A percentile compares a stretch with the other conserved stretches of the same genome.
Evolutionary conservation across 2,888 invertebrate genomes (phyloP).

Genomic region (Hipparchia sbordonii): DNA sequence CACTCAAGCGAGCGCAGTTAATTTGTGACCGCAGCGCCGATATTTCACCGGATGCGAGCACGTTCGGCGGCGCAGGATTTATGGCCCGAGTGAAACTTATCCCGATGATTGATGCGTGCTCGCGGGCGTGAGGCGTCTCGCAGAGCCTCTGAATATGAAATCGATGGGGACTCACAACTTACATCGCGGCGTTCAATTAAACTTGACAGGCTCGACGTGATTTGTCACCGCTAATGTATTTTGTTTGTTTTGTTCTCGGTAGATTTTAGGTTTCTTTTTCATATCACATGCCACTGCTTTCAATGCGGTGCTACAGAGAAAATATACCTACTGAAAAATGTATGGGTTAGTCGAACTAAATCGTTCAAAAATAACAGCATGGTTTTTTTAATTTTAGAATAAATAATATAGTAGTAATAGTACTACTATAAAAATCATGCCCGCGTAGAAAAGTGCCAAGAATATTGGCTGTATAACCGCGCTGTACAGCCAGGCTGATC

Average conservation of each 20-base stretch:
- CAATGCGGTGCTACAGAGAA: too few relatives aligned
- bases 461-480: too few relatives aligned
- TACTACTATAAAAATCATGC: too few relatives aligned
- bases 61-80: slow-evolving; percentile 22
- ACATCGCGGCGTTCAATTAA: slow-evolving; percentile 29
- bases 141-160: too few relatives aligned
- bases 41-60: slow-evolving; percentile 1
- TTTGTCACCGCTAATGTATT: slow-evolving; percentile 28
- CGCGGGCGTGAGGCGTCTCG: background rate
- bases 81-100: slow-evolving; percentile 29
- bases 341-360: too few relatives aligned
- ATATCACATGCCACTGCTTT: too few relatives aligned
- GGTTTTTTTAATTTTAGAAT: too few relatives aligned
- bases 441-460: too few relatives aligned
- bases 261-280: background rate
- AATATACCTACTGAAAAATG: too few relatives aligned
- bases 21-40: background rate
- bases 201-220: slow-evolving; percentile 20
- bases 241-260: slow-evolving; percentile 8
- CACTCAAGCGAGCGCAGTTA: background rate
- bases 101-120: slow-evolving; percentile 35
- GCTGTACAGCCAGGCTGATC: too few relatives aligned
- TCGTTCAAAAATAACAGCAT: too few relatives aligned
- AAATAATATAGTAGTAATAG: too few relatives aligned
- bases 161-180: slow-evolving; percentile 1